These are phyloP conservation scores for Conopomorpha cramerella DNA, from an alignment of 1,140 invertebrate species.

Conservation along the genomic window DNA sequence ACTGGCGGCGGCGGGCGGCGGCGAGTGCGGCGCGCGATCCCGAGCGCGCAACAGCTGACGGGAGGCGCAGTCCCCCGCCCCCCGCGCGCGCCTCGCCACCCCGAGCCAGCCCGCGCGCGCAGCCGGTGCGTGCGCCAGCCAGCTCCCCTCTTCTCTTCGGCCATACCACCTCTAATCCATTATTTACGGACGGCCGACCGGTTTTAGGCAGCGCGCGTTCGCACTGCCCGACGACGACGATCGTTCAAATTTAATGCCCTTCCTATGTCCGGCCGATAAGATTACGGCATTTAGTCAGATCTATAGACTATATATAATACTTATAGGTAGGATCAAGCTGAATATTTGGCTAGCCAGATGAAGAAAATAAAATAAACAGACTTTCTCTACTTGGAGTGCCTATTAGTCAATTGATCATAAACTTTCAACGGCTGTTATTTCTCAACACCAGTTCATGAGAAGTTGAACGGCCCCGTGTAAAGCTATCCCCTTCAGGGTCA, in stretches of 20 bases:
- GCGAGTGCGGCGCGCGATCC: constrained; percentile 39
- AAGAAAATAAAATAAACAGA: too few relatives aligned
- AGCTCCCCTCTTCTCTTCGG: constrained; percentile 14
- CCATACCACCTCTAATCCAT: constrained; percentile 48
- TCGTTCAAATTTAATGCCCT: constrained; percentile 58
- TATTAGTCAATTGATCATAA: too few relatives aligned
- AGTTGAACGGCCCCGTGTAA: too few relatives aligned
- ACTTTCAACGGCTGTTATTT: too few relatives aligned
- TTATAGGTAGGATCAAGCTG: too few relatives aligned
- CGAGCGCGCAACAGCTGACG: constrained; percentile 53
- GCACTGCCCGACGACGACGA: constrained; percentile 41
- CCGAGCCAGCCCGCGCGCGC: constrained; percentile 14
- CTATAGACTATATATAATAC: too few relatives aligned
- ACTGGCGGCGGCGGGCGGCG: constrained; percentile 35
- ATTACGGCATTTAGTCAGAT: constrained; percentile 39
- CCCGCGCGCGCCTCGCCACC: constrained; percentile 15
- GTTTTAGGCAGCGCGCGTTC: constrained; percentile 45
- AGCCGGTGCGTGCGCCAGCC: constrained; percentile 6
- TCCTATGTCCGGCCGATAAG: constrained; percentile 58
- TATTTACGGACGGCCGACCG: constrained; percentile 58
- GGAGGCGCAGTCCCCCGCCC: constrained; percentile 33
- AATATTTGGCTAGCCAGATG: too few relatives aligned
- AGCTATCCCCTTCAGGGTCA: too few relatives aligned
- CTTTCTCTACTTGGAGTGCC: too few relatives aligned
- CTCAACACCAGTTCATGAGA: too few relatives aligned